Evolutionary conservation across 2,797 vertebrate species (phyloP), one percentile per base, ranked within the genome.

Genomic region (Characodon lateralis): DNA sequence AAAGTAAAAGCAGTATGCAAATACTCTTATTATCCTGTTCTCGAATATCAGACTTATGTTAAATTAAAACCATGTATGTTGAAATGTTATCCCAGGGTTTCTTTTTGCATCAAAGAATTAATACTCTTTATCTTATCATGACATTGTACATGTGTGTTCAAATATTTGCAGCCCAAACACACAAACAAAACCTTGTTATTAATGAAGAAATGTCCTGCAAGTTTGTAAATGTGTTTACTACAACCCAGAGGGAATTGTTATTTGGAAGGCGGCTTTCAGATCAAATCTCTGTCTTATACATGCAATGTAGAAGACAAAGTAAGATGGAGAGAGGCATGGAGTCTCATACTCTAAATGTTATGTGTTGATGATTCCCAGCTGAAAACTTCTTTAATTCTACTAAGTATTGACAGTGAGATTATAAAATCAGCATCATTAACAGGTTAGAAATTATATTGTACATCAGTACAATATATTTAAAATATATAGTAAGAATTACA

Each of bases 201-300:
- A 84, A 88, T 89, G 77, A 80, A 73, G 7, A 85, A 76, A 87
- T 89, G 85, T 82, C 72, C 76, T 74, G 63, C 81, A 80, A 78
- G 41, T 84, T 66, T 73, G 74, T 81, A 43, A 73, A 69, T 81
- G 66, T 76, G 31, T n/a, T 80, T 85, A 14, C 31, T n/a, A 81
- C 77, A 85, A 79, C 71, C 78, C 6, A 20, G 31, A 31, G 0
- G 3, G 59, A 35, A 79, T 50, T 28, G 58, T 73, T 6, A 65
- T 87, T 55, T 69, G 50, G 76, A 68, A 65, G 50, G 66, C 74
- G 75, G 26, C 46, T 76, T 58, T 87, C 74, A 63, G 72, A 56
- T 74, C 20, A 71, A 51, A 78, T 79, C 63, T 82, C 61, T 28
- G 65, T n/a, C 20, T 56, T 66, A 73, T 69, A 75, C 16, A 63